phyloP scores from a whole-genome alignment of 2,113 vertebrate species.

The Raja brachyura region DNA sequence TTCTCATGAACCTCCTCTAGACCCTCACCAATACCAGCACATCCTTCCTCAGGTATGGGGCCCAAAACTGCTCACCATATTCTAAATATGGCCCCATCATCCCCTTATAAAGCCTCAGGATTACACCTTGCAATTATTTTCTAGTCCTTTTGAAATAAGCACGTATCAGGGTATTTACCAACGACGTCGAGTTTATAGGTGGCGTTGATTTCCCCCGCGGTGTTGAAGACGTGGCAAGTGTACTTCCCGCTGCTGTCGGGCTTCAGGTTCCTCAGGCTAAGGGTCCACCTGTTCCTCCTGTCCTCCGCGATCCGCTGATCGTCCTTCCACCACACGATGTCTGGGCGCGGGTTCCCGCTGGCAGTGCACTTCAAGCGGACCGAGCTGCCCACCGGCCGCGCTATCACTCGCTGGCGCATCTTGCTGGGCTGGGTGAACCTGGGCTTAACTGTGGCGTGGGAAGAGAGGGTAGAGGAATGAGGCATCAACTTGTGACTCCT shows the following conservation, averaged over 20 bases:
- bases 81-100: no score
- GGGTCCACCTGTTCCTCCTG: slow-evolving; percentile 50
- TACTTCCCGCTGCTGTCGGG: slow-evolving; percentile 52
- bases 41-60: no score
- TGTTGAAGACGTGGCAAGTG: slow-evolving; percentile 50
- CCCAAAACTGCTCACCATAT: no score
- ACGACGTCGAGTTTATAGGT: slow-evolving; percentile 54
- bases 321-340: slow-evolving; percentile 53
- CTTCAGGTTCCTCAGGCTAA: slow-evolving; percentile 51
- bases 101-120: no score
- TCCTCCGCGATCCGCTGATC: slow-evolving; percentile 43
- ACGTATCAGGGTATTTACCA: slow-evolving; percentile 42
- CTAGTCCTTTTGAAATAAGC: no score
- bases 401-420: slow-evolving; percentile 51
- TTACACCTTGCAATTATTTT: no score
- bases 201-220: slow-evolving; percentile 51
- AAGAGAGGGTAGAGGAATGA: not conserved
- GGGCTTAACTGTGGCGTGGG: slow-evolving; percentile 45
- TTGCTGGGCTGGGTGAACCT: slow-evolving; percentile 51
- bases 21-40: no score
- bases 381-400: slow-evolving; percentile 51
- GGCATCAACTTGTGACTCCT: not conserved
- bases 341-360: slow-evolving; percentile 48
- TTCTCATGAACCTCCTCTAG: no score
- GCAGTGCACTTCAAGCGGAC: slow-evolving; percentile 52